These are phyloP conservation scores for Peribatodes rhomboidaria DNA, from an alignment of 2,888 invertebrate species.

Conservation along the genomic window DNA sequence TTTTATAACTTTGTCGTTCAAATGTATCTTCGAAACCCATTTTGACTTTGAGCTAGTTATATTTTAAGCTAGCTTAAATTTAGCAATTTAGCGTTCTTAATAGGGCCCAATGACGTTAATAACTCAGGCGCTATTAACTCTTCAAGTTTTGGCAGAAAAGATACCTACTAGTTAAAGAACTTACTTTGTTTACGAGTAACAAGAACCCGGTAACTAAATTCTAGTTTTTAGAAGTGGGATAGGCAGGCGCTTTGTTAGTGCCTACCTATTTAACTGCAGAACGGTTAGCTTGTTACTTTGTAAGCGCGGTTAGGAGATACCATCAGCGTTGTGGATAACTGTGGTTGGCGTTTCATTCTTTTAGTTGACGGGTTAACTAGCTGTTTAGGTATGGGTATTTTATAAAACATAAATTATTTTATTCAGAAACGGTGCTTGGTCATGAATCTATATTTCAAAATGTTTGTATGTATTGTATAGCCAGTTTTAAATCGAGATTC, in stretches of 20 bases:
- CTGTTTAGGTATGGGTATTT: background rate
- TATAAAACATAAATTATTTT: background rate
- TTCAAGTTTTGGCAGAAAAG: no score
- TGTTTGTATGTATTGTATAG: no score
- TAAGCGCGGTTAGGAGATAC: conserved; percentile 8
- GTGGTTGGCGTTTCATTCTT: conserved; percentile 4
- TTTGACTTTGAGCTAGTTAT: no score
- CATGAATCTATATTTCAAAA: no score
- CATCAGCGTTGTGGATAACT: conserved; percentile 14
- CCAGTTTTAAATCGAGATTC: no score
- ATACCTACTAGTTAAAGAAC: background rate
- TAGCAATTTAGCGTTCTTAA: no score
- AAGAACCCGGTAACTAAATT: conserved; percentile 6
- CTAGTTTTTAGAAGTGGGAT: conserved; percentile 8
- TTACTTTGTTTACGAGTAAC: background rate
- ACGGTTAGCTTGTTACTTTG: conserved; percentile 15
- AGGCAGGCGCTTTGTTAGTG: conserved; percentile 6
- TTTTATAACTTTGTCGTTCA: no score
- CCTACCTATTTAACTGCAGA: conserved; percentile 8
- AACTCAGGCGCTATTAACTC: no score
- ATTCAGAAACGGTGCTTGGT: no score
- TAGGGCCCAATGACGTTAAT: no score
- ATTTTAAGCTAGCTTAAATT: no score
- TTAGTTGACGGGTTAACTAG: conserved; percentile 7
- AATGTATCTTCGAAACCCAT: no score